Evolutionary conservation across 2,888 invertebrate genomes (phyloP).

Genomic region (Hypercompe scribonia): DNA sequence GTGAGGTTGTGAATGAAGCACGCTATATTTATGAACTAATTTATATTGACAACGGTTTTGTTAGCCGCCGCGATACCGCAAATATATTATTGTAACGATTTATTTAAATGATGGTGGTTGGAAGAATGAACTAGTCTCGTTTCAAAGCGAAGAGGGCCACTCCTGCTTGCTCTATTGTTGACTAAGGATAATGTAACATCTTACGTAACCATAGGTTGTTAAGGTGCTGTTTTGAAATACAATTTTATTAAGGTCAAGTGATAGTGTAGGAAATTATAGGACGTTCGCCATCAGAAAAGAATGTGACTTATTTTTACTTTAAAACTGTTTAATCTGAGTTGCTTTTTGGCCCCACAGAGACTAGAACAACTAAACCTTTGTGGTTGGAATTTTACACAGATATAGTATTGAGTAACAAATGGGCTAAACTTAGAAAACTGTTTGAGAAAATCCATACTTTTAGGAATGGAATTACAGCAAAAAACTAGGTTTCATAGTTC

Average conservation of each 20-base stretch:
- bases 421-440: too few relatives aligned
- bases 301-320: neutral
- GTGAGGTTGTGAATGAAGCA: constrained; percentile 46
- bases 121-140: constrained; percentile 26
- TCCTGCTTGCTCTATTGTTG: neutral
- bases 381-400: neutral
- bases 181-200: neutral
- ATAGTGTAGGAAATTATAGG: neutral
- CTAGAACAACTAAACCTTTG: neutral
- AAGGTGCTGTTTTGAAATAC: constrained; percentile 10
- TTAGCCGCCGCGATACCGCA: constrained; percentile 19
- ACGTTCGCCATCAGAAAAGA: too few relatives aligned
- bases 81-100: constrained; percentile 14
- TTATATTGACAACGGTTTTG: constrained; percentile 21
- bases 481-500: too few relatives aligned
- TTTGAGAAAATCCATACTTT: too few relatives aligned
- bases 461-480: too few relatives aligned
- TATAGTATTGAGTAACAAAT: too few relatives aligned
- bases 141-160: constrained; percentile 19
- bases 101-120: constrained; percentile 16
- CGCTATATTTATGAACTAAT: constrained; percentile 31
- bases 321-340: neutral
- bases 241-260: constrained; percentile 4
- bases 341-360: neutral
- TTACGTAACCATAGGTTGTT: constrained; percentile 3